Conservation (phyloP, 2,113 vertebrate species). For the Microcebus jonahi region DNA sequence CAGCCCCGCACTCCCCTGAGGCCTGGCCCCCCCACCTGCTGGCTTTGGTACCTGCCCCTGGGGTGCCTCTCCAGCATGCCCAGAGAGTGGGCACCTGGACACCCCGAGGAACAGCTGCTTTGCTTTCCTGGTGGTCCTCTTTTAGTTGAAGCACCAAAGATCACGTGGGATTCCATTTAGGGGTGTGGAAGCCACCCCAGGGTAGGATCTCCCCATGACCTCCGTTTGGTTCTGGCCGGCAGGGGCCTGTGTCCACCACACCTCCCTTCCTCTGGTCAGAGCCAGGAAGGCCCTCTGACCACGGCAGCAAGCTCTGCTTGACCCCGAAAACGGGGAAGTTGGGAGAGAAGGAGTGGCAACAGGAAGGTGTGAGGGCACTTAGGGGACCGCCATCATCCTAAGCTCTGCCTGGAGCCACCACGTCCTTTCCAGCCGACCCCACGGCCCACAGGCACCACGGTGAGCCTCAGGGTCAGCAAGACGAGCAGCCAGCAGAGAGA, state of each 20-base stretch:
- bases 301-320: too few relatives aligned
- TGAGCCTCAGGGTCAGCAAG: neutral
- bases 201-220: neutral
- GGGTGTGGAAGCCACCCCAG: neutral
- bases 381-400: accelerated
- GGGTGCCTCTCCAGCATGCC: neutral
- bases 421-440: neutral
- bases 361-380: neutral
- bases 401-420: neutral
- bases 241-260: too few relatives aligned
- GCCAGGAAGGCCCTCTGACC: neutral
- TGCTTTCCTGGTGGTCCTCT: neutral
- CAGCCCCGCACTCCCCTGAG: neutral
- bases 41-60: neutral
- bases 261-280: neutral
- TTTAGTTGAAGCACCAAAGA: neutral
- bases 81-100: neutral
- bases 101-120: neutral
- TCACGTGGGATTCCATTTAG: neutral
- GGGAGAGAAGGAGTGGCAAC: neutral
- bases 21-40: neutral
- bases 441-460: accelerated
- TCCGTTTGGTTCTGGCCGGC: neutral
- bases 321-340: neutral
- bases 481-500: neutral